phyloP scores from a whole-genome alignment of 53 echinoderm and acorn worm species.

The Echinarachnius parma region DNA sequence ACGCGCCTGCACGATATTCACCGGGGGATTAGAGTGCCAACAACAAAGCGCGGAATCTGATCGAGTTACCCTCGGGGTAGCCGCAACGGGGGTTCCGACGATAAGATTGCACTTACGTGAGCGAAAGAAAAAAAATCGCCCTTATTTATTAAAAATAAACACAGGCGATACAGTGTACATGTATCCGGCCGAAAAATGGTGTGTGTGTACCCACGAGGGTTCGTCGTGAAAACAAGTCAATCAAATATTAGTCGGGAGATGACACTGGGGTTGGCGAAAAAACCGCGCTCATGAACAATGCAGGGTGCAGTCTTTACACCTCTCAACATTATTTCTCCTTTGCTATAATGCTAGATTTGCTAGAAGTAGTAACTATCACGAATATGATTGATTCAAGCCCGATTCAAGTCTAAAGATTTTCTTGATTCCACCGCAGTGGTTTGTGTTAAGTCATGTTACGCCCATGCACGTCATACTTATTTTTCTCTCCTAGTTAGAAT shows the following conservation, averaged over 20 bases:
- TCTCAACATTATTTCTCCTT: no score
- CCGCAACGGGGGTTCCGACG: slow-evolving; percentile 50
- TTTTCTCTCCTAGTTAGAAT: no score
- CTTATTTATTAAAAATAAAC: slow-evolving; percentile 53
- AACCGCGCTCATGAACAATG: no score
- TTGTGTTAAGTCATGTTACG: no score
- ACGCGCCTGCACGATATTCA: slow-evolving; percentile 44
- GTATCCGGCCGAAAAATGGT: slow-evolving; percentile 45
- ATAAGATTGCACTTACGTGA: slow-evolving; percentile 53
- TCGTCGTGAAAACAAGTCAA: slow-evolving; percentile 49
- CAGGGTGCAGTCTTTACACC: no score
- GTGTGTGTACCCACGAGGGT: slow-evolving; percentile 49
- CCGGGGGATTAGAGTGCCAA: slow-evolving; percentile 38
- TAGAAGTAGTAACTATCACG: no score
- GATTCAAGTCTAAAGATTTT: no score
- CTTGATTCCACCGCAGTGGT: no score
- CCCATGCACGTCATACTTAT: no score
- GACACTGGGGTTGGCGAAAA: slow-evolving; percentile 6
- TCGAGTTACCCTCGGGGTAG: slow-evolving; percentile 49
- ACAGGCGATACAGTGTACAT: slow-evolving; percentile 53
- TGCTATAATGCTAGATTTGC: no score
- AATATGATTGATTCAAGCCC: no score
- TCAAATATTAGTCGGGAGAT: slow-evolving; percentile 46
- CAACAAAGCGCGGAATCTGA: slow-evolving; percentile 48
- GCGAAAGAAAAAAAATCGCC: slow-evolving; percentile 48